Percentiles rank a stretch among this genome's conserved stretches.
phyloP scores from a whole-genome alignment of 2,797 vertebrate species.

The Lepus townsendii region DNA sequence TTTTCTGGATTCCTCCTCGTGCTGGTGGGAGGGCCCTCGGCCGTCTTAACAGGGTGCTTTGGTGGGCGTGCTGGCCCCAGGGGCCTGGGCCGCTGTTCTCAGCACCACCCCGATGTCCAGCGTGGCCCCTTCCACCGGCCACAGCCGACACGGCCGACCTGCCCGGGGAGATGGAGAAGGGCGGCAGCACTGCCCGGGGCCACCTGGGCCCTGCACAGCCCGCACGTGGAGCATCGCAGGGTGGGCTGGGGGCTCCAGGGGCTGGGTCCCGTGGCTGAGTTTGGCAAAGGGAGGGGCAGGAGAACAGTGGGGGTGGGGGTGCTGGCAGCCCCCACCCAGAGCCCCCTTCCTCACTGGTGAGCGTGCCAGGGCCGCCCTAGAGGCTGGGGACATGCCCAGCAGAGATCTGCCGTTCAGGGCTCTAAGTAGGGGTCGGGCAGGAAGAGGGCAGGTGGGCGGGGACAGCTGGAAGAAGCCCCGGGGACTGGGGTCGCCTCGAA shows the following conservation, averaged over 20 bases:
- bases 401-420: too few relatives aligned
- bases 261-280: accelerated
- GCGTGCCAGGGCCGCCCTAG: too few relatives aligned
- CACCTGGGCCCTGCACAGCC: too few relatives aligned
- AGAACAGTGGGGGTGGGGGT: neutral
- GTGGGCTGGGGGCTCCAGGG: too few relatives aligned
- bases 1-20: neutral
- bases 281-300: neutral
- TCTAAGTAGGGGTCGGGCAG: too few relatives aligned
- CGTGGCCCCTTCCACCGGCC: accelerated
- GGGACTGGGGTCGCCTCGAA: neutral
- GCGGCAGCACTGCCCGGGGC: accelerated
- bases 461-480: accelerated
- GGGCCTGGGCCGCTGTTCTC: neutral
- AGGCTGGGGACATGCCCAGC: too few relatives aligned
- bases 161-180: too few relatives aligned
- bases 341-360: neutral
- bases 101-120: neutral
- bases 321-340: neutral
- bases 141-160: neutral
- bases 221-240: too few relatives aligned
- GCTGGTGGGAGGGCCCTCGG: too few relatives aligned
- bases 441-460: too few relatives aligned
- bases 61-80: neutral
- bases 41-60: neutral